These are phyloP conservation scores for Chromoteleia sp. DNA, from an alignment of 2,888 invertebrate genomes.

Conservation along the genomic window DNA sequence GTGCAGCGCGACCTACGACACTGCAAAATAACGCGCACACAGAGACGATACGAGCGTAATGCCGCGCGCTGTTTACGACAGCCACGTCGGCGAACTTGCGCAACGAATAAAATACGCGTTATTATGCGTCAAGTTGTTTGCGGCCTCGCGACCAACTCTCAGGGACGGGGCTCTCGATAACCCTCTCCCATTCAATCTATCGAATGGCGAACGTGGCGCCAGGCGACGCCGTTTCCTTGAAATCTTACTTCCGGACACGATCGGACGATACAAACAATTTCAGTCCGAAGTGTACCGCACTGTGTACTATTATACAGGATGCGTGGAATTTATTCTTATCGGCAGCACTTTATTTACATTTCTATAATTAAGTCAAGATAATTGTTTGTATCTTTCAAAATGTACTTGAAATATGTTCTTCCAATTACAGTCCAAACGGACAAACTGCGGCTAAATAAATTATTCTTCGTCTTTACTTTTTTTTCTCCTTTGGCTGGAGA, in stretches of 20 bases:
- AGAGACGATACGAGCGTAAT: slow-evolving; percentile 4
- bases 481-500: no score
- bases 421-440: no score
- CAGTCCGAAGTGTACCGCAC: neutral
- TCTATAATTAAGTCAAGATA: slow-evolving; percentile 12
- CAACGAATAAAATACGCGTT: slow-evolving; percentile 24
- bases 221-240: slow-evolving; percentile 13
- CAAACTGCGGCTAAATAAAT: no score
- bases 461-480: no score
- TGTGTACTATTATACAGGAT: neutral
- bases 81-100: slow-evolving; percentile 29
- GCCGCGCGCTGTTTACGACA: slow-evolving; percentile 17
- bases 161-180: slow-evolving; percentile 23
- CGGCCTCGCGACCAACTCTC: slow-evolving; percentile 30
- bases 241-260: slow-evolving; percentile 14
- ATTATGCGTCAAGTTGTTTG: slow-evolving; percentile 39
- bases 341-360: neutral
- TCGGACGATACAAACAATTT: no score
- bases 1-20: slow-evolving; percentile 52
- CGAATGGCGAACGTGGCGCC: slow-evolving; percentile 19
- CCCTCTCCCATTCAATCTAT: slow-evolving; percentile 15
- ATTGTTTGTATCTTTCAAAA: no score
- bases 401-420: no score
- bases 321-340: neutral
- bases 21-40: slow-evolving; percentile 32